Conservation (phyloP, 2,797 vertebrate species). For the Lophotriccus pileatus region DNA sequence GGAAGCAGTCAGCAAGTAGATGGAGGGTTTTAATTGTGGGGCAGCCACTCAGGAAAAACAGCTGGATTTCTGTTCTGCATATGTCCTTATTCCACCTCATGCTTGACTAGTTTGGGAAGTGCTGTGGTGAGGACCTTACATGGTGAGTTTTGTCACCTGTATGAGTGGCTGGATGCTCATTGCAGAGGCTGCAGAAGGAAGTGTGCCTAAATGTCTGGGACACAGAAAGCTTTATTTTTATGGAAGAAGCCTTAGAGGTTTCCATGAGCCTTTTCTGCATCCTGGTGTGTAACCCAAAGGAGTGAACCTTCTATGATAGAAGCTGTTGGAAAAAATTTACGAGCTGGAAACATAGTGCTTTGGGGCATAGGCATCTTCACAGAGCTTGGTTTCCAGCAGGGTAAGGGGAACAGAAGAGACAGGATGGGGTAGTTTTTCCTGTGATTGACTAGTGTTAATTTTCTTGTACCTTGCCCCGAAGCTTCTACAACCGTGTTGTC, state of each 20-base stretch:
- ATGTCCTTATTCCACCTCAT: not conserved
- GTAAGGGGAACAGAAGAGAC: not conserved
- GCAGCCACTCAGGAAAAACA: slow-evolving; percentile 4
- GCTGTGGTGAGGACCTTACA: not conserved
- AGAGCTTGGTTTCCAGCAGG: not conserved
- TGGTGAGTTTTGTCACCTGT: not conserved
- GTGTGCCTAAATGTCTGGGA: accelerated
- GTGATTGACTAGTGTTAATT: not conserved
- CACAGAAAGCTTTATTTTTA: not conserved
- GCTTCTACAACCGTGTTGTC: not conserved
- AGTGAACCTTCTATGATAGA: not conserved
- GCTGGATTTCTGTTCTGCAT: not conserved
- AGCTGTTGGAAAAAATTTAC: not conserved
- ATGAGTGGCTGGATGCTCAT: not conserved
- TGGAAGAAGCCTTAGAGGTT: not conserved
- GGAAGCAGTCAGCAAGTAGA: not conserved
- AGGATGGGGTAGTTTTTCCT: not conserved
- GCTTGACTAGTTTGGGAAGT: not conserved
- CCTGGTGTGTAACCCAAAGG: not conserved
- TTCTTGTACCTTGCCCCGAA: not conserved
- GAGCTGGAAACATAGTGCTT: not conserved
- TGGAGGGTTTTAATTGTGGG: not conserved
- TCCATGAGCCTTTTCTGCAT: not conserved
- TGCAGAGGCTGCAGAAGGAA: not conserved
- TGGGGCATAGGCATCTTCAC: not conserved